Evolutionary conservation across 2,797 vertebrate species (phyloP), one percentile per base, ranked within the genome.

Genomic region (Eulemur mongoz): DNA sequence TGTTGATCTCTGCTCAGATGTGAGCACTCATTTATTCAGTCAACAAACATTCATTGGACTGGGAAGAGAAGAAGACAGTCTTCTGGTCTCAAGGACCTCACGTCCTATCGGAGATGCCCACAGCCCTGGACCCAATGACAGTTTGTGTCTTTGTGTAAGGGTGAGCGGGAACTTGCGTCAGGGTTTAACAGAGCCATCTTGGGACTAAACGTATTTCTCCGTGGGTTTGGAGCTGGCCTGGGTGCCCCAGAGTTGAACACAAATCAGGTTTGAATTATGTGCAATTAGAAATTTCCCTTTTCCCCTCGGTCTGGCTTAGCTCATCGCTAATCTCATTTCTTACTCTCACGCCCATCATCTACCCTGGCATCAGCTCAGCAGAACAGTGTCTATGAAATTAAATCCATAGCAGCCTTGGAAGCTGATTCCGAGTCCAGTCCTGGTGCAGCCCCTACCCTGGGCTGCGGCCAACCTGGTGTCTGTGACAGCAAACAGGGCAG

Each of bases 361-460:
- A 48, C 38, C 22, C 87, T 79, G 89, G 88, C 96, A 93, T 89
- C 17, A 2, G 9, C 73, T n/a, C 54, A 23, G 63, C 94, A 89
- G 63, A 75, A 85, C 61, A 40, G 70, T 61, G 73, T 63, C 35
- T 73, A 50, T 35, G 50, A 94, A 94, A 95, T 97, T 94, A 91
- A 89, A 91, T 79, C 82, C 79, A 72, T 73, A 40, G 70, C 93
- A 80, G 78, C 57, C 67, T 73, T 65, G 94, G 94, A 73, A 35
- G 38, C 48, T 20, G 15, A 61, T 85, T 72, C 12, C 1, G 1
- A 59, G 22, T 45, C 87, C 70, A 54, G 38, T 67, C 35, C 79
- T 78, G 50, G 17, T 4, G 12, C 4, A 1, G 38, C 22, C 6
- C 5, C 1, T 6, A 45, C 54, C 52, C 63, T 80, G 87, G 83